These are phyloP conservation scores for Halcyon chelicuti DNA, from an alignment of 2,797 vertebrate genomes.

Conservation along the genomic window DNA sequence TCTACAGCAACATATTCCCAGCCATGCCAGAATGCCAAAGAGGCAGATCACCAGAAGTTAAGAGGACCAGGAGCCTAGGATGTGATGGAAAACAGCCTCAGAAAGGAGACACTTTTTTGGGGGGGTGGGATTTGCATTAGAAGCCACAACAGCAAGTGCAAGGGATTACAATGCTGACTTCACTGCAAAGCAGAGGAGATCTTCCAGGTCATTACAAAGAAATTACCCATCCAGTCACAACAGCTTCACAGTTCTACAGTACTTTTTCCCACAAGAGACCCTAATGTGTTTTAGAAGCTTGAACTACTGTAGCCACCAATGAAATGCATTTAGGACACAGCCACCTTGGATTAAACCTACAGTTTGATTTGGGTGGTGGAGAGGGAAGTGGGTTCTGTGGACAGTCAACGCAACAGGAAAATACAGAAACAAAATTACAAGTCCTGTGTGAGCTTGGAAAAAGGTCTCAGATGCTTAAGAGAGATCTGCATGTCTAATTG, in stretches of 20 bases:
- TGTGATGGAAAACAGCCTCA: background rate
- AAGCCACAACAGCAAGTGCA: background rate
- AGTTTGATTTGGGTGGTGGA: background rate
- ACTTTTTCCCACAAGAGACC: background rate
- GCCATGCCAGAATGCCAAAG: background rate
- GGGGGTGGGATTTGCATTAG: background rate
- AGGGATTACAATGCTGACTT: background rate
- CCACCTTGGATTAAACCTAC: background rate
- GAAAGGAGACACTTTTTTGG: background rate
- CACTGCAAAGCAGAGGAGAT: background rate
- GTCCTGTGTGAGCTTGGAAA: background rate
- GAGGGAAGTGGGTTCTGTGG: background rate
- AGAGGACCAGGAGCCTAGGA: background rate
- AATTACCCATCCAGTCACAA: background rate
- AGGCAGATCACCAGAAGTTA: background rate
- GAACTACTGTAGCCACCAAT: background rate
- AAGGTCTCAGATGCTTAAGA: background rate
- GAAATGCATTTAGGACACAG: background rate
- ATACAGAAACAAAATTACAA: background rate
- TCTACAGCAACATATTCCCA: background rate
- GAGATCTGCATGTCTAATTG: constrained; percentile 34
- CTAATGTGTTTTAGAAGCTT: background rate
- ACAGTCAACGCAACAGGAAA: background rate
- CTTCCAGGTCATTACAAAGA: background rate
- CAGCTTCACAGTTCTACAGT: background rate